A percentile compares a stretch with the other conserved stretches of the same genome.
Conservation (phyloP, 2,113 vertebrate species). For the Microcebus murinus region DNA sequence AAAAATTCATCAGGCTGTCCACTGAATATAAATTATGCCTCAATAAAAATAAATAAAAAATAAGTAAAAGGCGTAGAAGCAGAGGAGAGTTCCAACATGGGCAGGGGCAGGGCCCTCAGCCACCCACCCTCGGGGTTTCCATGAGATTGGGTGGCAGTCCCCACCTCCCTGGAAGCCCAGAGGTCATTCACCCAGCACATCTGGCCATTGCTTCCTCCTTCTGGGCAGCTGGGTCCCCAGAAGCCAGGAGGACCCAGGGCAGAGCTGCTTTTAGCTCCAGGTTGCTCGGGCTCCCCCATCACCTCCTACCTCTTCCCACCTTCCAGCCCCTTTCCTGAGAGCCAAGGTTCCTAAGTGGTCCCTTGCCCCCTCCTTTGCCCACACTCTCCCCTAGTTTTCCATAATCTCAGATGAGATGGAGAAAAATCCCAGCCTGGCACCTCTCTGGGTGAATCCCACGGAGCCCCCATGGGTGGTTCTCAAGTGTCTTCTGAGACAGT, state of each 20-base stretch:
- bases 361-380: neutral
- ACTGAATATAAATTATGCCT: neutral
- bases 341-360: neutral
- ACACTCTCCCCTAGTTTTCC: no score
- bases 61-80: neutral
- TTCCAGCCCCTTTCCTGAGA: neutral
- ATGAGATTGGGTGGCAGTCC: neutral
- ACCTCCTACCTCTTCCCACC: neutral
- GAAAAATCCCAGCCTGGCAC: neutral
- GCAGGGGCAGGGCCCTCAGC: fast-evolving
- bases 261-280: neutral
- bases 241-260: neutral
- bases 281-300: fast-evolving
- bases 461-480: neutral
- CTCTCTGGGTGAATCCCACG: neutral
- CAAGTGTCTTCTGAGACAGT: fast-evolving
- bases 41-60: neutral
- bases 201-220: neutral
- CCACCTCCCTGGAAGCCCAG: neutral
- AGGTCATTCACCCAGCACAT: neutral
- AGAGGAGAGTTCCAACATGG: neutral
- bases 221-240: neutral
- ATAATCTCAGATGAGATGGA: neutral
- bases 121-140: neutral
- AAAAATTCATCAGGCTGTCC: neutral